phyloP scores from a whole-genome alignment of 2,888 invertebrate genomes.

The Cacoxenus indagator region DNA sequence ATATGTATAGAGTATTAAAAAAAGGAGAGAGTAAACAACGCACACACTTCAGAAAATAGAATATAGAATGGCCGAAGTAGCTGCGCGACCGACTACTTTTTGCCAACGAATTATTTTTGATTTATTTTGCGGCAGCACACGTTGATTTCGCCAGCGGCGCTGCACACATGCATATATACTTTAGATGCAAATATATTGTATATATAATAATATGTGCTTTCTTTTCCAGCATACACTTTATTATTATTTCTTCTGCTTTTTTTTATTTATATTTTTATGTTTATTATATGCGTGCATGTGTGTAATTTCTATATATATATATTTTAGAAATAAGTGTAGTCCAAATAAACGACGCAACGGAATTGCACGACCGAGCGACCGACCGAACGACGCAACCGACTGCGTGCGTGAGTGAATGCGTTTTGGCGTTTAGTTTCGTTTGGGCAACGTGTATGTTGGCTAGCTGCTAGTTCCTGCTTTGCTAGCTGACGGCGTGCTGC shows the following conservation, averaged over 20 bases:
- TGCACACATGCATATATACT: constrained; percentile 18
- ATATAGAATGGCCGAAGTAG: no score
- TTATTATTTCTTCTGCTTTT: not conserved
- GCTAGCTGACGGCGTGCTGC: constrained; percentile 6
- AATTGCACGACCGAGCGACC: constrained; percentile 44
- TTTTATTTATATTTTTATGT: constrained; percentile 43
- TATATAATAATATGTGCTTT: constrained; percentile 30
- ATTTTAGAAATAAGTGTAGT: constrained; percentile 63
- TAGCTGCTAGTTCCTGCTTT: not conserved
- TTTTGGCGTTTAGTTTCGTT: not conserved
- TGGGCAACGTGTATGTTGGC: not conserved
- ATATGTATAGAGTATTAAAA: no score
- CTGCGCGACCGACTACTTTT: no score
- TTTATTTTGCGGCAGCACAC: constrained; percentile 7
- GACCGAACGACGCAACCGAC: constrained; percentile 49
- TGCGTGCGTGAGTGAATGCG: not conserved
- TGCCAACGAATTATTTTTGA: constrained; percentile 6
- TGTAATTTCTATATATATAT: constrained; percentile 32
- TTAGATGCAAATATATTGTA: constrained; percentile 36
- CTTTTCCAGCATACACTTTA: no score
- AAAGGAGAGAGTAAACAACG: no score
- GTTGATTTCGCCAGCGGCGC: not conserved
- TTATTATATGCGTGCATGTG: constrained; percentile 45
- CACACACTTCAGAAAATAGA: no score
- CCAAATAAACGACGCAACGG: constrained; percentile 39